Evolutionary conservation across 2,888 invertebrate species (phyloP).

Genomic region (Autographa gamma): DNA sequence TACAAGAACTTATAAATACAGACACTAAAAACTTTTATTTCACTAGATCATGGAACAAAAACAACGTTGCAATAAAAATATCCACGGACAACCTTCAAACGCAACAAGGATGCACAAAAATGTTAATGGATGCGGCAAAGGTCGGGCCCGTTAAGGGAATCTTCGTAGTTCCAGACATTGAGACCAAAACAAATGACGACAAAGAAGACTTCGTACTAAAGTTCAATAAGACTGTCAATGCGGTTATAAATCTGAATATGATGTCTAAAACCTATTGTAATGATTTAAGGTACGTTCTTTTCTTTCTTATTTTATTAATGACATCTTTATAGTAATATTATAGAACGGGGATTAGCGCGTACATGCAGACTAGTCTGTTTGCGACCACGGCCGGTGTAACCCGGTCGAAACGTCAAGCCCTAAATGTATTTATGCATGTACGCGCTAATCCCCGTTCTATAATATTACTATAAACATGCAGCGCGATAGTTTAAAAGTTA

Average conservation of each 20-base stretch:
- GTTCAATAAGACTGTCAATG: conserved; percentile 63
- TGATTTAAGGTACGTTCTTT: conserved; percentile 71
- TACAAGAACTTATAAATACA: neutral
- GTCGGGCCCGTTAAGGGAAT: conserved; percentile 71
- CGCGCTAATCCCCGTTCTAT: no score
- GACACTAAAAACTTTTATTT: conserved; percentile 23
- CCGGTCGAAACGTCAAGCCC: no score
- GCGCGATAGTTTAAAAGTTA: no score
- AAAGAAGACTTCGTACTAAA: conserved; percentile 56
- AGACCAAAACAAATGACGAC: conserved; percentile 44
- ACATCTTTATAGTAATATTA: no score
- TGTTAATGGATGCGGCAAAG: conserved; percentile 66
- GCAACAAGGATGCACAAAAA: conserved; percentile 62
- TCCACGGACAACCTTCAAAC: conserved; percentile 66
- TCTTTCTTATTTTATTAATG: conserved; percentile 42
- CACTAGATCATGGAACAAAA: conserved; percentile 67
- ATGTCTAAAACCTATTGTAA: conserved; percentile 65
- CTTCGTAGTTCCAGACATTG: conserved; percentile 64
- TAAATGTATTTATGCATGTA: no score
- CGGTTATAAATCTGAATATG: conserved; percentile 70
- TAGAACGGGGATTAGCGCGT: no score
- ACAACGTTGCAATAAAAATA: conserved; percentile 64
- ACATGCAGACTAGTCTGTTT: no score
- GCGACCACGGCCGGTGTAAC: no score
- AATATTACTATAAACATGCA: no score